Evolutionary conservation across 1,140 invertebrate genomes (phyloP).

Genomic region (Holcopasites calliopsidis): DNA sequence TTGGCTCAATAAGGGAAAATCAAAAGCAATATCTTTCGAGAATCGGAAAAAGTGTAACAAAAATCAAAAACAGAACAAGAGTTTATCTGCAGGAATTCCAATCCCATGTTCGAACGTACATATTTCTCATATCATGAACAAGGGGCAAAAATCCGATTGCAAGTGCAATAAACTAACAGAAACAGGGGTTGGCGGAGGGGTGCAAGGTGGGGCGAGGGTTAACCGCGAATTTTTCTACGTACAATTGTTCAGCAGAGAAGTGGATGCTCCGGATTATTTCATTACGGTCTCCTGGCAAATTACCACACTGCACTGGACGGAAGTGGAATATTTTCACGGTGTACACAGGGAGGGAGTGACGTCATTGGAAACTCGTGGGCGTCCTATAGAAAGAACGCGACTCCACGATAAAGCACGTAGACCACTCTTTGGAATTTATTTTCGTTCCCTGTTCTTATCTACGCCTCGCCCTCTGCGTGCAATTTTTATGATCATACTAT

Average conservation of each 20-base stretch:
- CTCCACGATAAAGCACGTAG: slow-evolving; percentile 1
- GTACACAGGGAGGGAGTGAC: slow-evolving; percentile 11
- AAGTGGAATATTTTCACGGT: slow-evolving; percentile 2
- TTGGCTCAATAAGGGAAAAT: no score
- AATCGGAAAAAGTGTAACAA: no score
- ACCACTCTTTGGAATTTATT: slow-evolving; percentile 8
- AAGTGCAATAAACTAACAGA: no score
- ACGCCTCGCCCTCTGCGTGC: neutral
- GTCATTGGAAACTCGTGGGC: slow-evolving; percentile 37
- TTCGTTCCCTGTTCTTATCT: neutral
- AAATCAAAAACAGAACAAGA: no score
- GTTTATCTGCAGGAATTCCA: no score
- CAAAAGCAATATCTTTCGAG: no score
- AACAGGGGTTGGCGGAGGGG: no score
- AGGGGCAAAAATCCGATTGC: no score
- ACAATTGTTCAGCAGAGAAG: slow-evolving; percentile 5
- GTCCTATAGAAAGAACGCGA: neutral
- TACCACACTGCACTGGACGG: neutral
- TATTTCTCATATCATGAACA: no score
- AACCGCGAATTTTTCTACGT: neutral
- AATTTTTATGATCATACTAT: slow-evolving; percentile 1
- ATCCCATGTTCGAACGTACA: no score
- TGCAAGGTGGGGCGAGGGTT: no score
- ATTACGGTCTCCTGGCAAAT: neutral
- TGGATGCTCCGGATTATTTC: neutral